These are phyloP conservation scores for Pheucticus melanocephalus DNA, from an alignment of 2,113 vertebrate genomes.

Conservation along the genomic window DNA sequence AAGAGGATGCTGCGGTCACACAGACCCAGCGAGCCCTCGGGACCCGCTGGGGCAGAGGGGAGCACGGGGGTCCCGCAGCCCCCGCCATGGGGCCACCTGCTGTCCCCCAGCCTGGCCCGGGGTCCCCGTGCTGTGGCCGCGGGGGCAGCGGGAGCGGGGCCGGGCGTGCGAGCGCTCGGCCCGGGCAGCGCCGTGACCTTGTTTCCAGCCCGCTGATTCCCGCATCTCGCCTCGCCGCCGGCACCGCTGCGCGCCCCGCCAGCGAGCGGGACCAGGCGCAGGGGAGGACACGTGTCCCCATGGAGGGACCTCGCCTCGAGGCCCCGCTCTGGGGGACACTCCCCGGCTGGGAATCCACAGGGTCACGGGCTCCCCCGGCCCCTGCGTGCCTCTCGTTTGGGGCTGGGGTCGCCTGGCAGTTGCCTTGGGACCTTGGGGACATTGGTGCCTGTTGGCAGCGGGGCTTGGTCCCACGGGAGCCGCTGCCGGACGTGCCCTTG, in stretches of 20 bases:
- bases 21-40: neutral
- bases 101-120: neutral
- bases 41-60: neutral
- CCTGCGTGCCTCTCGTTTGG: neutral
- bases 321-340: fast-evolving
- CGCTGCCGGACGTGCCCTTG: neutral
- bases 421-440: fast-evolving
- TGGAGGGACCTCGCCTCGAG: neutral
- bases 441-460: neutral
- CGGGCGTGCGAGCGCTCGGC: neutral
- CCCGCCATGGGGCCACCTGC: neutral
- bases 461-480: neutral
- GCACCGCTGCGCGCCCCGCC: neutral
- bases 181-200: neutral
- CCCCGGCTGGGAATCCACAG: neutral
- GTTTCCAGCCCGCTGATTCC: constrained; percentile 7
- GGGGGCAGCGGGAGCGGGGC: neutral
- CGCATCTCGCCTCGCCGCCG: neutral
- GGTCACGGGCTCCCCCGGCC: neutral
- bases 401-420: neutral
- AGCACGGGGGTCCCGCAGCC: neutral
- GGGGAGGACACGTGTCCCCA: neutral
- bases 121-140: fast-evolving
- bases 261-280: neutral
- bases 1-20: neutral